Evolutionary conservation across 2,888 invertebrate species (phyloP).

Genomic region (Eristalis pertinax): DNA sequence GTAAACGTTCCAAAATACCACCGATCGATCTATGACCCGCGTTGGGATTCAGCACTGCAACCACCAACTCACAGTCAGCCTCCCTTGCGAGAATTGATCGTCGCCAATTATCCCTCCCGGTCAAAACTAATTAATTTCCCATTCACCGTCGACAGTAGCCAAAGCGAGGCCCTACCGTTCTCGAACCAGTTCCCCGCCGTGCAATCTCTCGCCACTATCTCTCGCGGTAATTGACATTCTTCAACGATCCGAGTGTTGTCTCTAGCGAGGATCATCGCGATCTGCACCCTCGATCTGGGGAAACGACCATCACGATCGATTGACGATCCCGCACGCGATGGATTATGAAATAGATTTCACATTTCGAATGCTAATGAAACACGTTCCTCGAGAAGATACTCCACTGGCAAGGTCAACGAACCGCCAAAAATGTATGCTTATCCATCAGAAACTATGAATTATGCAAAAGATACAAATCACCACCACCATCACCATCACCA

Average conservation of each 20-base stretch:
- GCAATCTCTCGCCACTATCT: neutral
- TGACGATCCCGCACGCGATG: neutral
- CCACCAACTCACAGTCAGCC: too few relatives aligned
- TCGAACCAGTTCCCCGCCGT: neutral
- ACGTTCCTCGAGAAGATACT: neutral
- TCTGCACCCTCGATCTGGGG: neutral
- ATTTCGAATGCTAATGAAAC: constrained; percentile 32
- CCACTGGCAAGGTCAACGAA: constrained; percentile 39
- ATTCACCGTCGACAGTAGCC: neutral
- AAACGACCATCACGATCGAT: neutral
- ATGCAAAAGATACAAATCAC: constrained; percentile 65
- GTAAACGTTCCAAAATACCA: too few relatives aligned
- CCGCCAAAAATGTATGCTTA: constrained; percentile 25
- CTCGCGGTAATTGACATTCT: constrained; percentile 9
- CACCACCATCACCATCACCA: constrained; percentile 19
- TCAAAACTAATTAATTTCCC: neutral
- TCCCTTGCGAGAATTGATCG: too few relatives aligned
- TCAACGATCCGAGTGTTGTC: neutral
- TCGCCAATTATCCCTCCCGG: too few relatives aligned
- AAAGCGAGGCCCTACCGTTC: neutral
- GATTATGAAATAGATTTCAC: constrained; percentile 37
- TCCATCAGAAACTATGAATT: constrained; percentile 43
- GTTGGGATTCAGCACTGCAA: too few relatives aligned
- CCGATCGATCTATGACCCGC: too few relatives aligned
- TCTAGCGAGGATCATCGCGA: neutral